phyloP scores from a whole-genome alignment of 2,888 invertebrate genomes.

The Sinhomidia bicolor region DNA sequence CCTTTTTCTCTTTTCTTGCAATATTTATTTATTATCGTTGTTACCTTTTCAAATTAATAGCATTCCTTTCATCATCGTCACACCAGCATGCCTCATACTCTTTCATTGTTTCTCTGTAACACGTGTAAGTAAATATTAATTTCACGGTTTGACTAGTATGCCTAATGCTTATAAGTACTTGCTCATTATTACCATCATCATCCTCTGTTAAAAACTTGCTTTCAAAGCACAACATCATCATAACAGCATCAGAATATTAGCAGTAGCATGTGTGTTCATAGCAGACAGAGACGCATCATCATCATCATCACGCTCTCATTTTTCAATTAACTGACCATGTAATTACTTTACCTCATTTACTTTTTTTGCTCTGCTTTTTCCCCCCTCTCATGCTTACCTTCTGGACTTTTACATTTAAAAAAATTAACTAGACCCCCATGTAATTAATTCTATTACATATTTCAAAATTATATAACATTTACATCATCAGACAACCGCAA shows the following conservation, averaged over 20 bases:
- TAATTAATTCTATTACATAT: conserved; percentile 54
- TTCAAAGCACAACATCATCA: neutral
- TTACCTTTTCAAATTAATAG: too few species aligned
- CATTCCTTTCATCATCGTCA: conserved; percentile 37
- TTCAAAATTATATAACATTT: conserved; percentile 11
- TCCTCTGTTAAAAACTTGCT: too few species aligned
- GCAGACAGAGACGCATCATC: neutral
- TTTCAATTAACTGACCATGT: conserved; percentile 70
- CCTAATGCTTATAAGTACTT: neutral
- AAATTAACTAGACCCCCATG: neutral
- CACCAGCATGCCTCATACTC: too few species aligned
- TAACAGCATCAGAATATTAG: neutral
- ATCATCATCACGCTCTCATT: conserved; percentile 38
- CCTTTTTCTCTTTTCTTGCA: neutral
- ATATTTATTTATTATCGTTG: too few species aligned
- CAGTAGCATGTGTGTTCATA: neutral
- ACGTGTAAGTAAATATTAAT: conserved; percentile 1
- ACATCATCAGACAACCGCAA: neutral
- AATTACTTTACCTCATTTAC: conserved; percentile 51
- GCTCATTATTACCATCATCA: neutral
- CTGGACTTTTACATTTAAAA: conserved; percentile 3
- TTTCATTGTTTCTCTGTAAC: neutral
- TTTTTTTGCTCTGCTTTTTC: neutral
- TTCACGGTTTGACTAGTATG: conserved; percentile 9
- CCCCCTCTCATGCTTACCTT: neutral